Percentiles rank a stretch among this genome's conserved stretches.
Evolutionary conservation across 2,888 invertebrate species (phyloP).

Genomic region (Drosophila fulvimacula): DNA sequence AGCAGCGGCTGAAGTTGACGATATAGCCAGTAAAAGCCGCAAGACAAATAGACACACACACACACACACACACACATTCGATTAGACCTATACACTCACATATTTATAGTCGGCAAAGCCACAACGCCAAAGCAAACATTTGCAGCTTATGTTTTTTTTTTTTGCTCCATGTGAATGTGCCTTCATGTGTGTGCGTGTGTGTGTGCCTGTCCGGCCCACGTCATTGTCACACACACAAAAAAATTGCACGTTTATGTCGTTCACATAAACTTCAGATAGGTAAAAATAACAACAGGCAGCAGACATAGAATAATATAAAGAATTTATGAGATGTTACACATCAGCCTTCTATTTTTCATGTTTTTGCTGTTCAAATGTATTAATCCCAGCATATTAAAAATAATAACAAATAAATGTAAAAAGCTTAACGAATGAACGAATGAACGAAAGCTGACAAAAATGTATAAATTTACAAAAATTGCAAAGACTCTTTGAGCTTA

Average conservation of each 20-base stretch:
- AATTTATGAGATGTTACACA: constrained; percentile 24
- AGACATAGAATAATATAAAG: constrained; percentile 21
- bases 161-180: constrained; percentile 5
- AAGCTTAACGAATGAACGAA: background rate
- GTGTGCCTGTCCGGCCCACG: constrained; percentile 27
- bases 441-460: no score
- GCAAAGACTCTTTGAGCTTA: background rate
- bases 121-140: constrained; percentile 66
- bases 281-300: constrained; percentile 36
- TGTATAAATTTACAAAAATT: background rate
- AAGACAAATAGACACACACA: constrained; percentile 31
- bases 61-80: background rate
- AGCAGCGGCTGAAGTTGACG: constrained; percentile 18
- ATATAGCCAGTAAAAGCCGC: constrained; percentile 32
- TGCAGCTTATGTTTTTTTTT: constrained; percentile 49
- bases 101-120: constrained; percentile 42
- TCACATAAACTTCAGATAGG: constrained; percentile 41
- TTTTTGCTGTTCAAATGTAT: background rate
- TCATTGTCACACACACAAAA: constrained; percentile 35
- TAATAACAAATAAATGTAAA: background rate
- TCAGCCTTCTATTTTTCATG: background rate
- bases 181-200: constrained; percentile 1
- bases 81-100: constrained; percentile 11
- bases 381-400: constrained; percentile 15
- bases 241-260: constrained; percentile 27